Evolutionary conservation across 2,888 invertebrate species (phyloP).

Genomic region (Listrodromus nycthemerus): DNA sequence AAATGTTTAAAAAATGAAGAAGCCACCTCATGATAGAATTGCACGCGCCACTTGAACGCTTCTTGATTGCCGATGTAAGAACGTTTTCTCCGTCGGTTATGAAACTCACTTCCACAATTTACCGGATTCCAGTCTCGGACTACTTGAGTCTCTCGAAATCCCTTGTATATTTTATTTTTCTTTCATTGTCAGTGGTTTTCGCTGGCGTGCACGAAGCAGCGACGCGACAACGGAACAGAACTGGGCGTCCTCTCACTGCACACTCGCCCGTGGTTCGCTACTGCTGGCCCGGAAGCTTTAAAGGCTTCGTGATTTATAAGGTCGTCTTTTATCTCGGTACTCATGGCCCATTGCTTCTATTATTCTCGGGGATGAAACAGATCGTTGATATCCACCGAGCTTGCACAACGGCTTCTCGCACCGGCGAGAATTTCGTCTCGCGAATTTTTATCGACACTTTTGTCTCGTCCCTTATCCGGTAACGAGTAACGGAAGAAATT

Average conservation of each 20-base stretch:
- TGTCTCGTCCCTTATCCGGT: background rate
- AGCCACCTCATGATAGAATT: background rate
- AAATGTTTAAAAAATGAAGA: background rate
- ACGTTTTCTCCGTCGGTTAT: background rate
- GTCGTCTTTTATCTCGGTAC: slow-evolving; percentile 68
- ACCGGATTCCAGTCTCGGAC: slow-evolving; percentile 10
- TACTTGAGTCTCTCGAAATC: slow-evolving; percentile 23
- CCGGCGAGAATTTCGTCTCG: slow-evolving; percentile 1
- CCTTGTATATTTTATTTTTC: slow-evolving; percentile 11
- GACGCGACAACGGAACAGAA: slow-evolving; percentile 38
- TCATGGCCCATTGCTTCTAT: slow-evolving; percentile 68
- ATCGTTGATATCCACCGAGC: slow-evolving; percentile 49
- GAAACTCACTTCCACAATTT: background rate
- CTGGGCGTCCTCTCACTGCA: background rate
- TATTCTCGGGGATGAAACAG: slow-evolving; percentile 60
- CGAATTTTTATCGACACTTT: slow-evolving; percentile 24
- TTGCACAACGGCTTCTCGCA: slow-evolving; percentile 22
- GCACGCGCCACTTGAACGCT: background rate
- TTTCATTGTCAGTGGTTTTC: slow-evolving; percentile 20
- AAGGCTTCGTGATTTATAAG: slow-evolving; percentile 66
- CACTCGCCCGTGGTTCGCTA: slow-evolving; percentile 4
- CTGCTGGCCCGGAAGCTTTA: slow-evolving; percentile 59
- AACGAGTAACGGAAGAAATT: background rate
- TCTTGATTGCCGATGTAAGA: background rate
- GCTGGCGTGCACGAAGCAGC: slow-evolving; percentile 38